A percentile compares a stretch with the other conserved stretches of the same genome.
Evolutionary conservation across 2,888 invertebrate genomes (phyloP).

Genomic region (Lissonota sp.): DNA sequence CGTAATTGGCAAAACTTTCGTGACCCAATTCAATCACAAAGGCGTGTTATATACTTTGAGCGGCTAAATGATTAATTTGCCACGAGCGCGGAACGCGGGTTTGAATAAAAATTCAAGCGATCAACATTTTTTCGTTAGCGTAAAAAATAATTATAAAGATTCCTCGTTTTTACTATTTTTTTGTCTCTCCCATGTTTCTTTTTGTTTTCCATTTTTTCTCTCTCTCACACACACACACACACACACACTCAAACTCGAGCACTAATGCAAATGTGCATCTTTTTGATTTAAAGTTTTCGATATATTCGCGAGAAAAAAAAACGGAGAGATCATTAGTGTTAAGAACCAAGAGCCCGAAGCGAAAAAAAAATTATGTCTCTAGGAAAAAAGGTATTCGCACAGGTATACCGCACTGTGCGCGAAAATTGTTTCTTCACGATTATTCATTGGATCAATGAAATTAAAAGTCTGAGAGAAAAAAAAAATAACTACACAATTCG

Average conservation of each 20-base stretch:
- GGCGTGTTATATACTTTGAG: conserved; percentile 23
- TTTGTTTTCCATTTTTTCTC: conserved; percentile 13
- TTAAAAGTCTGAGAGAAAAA: neutral
- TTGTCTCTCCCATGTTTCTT: neutral
- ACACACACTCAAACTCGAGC: conserved; percentile 8
- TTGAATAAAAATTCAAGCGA: conserved; percentile 50
- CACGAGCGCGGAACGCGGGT: conserved; percentile 23
- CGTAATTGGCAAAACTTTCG: conserved; percentile 27
- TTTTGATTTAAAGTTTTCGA: conserved; percentile 26
- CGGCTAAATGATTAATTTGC: conserved; percentile 33
- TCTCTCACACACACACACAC: neutral
- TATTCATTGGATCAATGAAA: neutral
- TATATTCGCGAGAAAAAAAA: conserved; percentile 37
- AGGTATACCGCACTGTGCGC: neutral
- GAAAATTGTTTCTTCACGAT: neutral
- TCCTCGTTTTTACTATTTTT: conserved; percentile 18
- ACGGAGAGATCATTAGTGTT: neutral
- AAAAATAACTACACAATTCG: neutral
- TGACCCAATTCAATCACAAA: conserved; percentile 23
- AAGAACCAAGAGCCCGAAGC: neutral
- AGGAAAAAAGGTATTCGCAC: neutral
- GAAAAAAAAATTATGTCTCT: neutral
- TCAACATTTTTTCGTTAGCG: conserved; percentile 33
- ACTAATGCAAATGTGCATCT: conserved; percentile 24
- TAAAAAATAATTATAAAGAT: conserved; percentile 49